Conservation (phyloP, 2,888 invertebrate genomes). For the Isotomurus palustris region DNA sequence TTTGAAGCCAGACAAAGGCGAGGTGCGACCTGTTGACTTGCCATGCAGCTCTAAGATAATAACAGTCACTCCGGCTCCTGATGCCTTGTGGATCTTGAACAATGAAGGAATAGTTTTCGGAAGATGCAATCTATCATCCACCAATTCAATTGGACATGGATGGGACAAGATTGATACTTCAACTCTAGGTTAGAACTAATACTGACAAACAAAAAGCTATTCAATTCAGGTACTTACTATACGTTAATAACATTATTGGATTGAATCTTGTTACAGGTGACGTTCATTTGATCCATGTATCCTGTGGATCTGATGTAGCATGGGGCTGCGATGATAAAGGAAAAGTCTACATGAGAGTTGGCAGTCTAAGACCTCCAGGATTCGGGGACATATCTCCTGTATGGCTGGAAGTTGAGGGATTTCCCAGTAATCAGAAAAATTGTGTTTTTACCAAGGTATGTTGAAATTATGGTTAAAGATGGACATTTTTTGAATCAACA, state of each 20-base stretch:
- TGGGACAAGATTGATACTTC: slow-evolving; percentile 52
- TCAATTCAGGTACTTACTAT: neutral
- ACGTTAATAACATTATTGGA: neutral
- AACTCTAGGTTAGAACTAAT: slow-evolving; percentile 35
- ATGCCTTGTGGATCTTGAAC: slow-evolving; percentile 54
- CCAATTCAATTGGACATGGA: slow-evolving; percentile 50
- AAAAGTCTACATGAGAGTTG: slow-evolving; percentile 53
- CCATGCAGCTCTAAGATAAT: slow-evolving; percentile 15
- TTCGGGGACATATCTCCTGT: slow-evolving; percentile 51
- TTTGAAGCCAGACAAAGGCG: slow-evolving; percentile 14
- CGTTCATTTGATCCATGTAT: slow-evolving; percentile 50
- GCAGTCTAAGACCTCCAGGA: slow-evolving; percentile 51
- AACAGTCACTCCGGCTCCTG: slow-evolving; percentile 50
- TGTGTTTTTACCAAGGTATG: slow-evolving; percentile 49
- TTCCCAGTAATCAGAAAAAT: slow-evolving; percentile 45
- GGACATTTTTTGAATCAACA: slow-evolving; percentile 6
- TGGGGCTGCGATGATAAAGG: slow-evolving; percentile 55
- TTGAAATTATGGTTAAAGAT: slow-evolving; percentile 3
- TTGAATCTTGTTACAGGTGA: slow-evolving; percentile 48
- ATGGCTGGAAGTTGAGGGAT: slow-evolving; percentile 53
- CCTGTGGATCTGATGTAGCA: slow-evolving; percentile 52
- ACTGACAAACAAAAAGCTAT: neutral
- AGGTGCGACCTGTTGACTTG: slow-evolving; percentile 16
- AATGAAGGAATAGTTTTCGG: slow-evolving; percentile 51
- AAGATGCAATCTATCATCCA: slow-evolving; percentile 51